phyloP scores from a whole-genome alignment of 2,113 vertebrate genomes.

The Ptilorrhoa leucosticta region DNA sequence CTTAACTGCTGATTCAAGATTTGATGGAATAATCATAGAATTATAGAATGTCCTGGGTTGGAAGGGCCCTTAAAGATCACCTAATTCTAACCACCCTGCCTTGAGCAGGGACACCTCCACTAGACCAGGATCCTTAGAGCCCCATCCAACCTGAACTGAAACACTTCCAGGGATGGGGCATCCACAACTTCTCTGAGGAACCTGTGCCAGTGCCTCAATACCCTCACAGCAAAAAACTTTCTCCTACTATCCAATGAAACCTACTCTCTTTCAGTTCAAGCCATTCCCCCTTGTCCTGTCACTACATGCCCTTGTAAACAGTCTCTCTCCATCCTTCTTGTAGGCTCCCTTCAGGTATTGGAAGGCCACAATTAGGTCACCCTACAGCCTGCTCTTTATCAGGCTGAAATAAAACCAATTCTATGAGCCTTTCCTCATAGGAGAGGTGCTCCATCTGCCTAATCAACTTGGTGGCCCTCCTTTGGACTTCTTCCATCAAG shows the following conservation, averaged over 20 bases:
- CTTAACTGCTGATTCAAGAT: not conserved
- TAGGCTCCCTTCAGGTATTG: not conserved
- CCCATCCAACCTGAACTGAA: not conserved
- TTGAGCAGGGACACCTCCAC: not conserved
- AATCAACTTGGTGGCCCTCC: not conserved
- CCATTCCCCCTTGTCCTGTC: not conserved
- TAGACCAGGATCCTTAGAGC: not conserved
- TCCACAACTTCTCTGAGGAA: not conserved
- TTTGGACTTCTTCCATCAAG: not conserved
- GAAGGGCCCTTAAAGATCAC: not conserved
- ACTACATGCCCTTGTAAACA: not conserved
- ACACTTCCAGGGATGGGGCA: not conserved
- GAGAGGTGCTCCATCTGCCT: not conserved
- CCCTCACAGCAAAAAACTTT: not conserved
- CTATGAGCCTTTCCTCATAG: not conserved
- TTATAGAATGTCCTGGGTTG: not conserved
- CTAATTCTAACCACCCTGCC: not conserved
- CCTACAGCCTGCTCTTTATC: not conserved
- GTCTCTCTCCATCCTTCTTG: not conserved
- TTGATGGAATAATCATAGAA: not conserved
- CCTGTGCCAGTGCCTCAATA: too few species aligned
- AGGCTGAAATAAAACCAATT: not conserved
- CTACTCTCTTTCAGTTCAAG: not conserved
- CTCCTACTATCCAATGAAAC: not conserved
- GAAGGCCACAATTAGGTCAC: not conserved